Conservation (phyloP, 1,140 invertebrate genomes). For the Scaptomyza montana region DNA sequence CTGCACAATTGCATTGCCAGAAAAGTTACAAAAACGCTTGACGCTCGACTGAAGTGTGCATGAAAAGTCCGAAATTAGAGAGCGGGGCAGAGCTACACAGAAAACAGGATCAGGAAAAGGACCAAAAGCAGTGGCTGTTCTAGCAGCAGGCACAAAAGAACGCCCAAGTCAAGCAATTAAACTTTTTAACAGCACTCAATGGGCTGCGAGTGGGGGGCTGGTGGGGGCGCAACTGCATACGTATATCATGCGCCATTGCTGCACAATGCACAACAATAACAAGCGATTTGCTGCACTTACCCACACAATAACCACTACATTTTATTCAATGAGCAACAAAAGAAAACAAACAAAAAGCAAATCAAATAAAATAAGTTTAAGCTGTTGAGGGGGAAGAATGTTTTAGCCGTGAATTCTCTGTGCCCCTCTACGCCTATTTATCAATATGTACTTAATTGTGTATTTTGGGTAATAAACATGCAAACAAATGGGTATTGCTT, state of each 20-base stretch:
- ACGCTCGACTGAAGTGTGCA: conserved; percentile 44
- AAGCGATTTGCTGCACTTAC: conserved; percentile 48
- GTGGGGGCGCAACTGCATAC: conserved; percentile 6
- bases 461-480: background rate
- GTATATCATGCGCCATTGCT: conserved; percentile 3
- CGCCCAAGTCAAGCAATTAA: conserved; percentile 67
- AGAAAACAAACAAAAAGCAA: background rate
- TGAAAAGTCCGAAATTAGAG: conserved; percentile 18
- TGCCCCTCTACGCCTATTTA: too few relatives aligned
- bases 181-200: conserved; percentile 50
- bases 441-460: background rate
- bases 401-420: too few relatives aligned
- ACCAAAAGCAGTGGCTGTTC: conserved; percentile 5
- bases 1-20: conserved; percentile 37
- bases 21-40: conserved; percentile 43
- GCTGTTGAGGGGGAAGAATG: background rate
- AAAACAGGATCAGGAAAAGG: background rate
- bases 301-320: conserved; percentile 15
- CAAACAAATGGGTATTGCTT: background rate
- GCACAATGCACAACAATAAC: conserved; percentile 36
- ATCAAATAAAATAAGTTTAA: background rate
- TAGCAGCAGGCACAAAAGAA: conserved; percentile 22
- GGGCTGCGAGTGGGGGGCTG: background rate
- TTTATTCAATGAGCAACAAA: conserved; percentile 14
- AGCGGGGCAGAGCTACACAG: background rate